Conservation (phyloP, 2,888 invertebrate species). For the Augiades crinisus region DNA sequence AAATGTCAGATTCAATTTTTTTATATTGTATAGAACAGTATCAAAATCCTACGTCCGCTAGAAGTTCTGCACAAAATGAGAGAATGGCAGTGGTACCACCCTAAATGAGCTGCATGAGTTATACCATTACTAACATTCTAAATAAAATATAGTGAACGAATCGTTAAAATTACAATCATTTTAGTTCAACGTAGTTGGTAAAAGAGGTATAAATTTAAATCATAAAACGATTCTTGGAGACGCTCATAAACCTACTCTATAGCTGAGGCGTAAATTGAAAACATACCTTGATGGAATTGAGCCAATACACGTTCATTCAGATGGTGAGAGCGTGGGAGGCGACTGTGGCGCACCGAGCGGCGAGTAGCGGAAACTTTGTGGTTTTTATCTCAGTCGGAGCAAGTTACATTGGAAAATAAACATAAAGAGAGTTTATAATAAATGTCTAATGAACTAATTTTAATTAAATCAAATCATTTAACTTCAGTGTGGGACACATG, state of each 20-base stretch:
- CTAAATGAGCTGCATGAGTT: no score
- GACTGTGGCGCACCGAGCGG: slow-evolving; percentile 56
- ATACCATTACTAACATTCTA: background rate
- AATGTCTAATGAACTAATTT: no score
- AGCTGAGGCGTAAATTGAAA: slow-evolving; percentile 25
- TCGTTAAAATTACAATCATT: slow-evolving; percentile 36
- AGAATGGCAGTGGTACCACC: no score
- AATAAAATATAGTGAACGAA: slow-evolving; percentile 14
- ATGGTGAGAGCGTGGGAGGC: slow-evolving; percentile 37
- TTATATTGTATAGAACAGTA: no score
- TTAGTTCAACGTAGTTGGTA: slow-evolving; percentile 35
- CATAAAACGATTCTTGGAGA: slow-evolving; percentile 46
- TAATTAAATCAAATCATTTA: no score
- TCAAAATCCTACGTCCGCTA: no score
- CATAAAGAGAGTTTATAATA: no score
- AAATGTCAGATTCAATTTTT: no score
- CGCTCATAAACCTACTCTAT: slow-evolving; percentile 24
- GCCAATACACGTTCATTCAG: slow-evolving; percentile 46
- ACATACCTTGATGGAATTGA: slow-evolving; percentile 36
- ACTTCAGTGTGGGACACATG: no score
- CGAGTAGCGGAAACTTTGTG: slow-evolving; percentile 60
- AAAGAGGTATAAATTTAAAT: slow-evolving; percentile 39
- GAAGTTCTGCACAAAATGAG: no score
- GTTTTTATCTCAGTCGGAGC: slow-evolving; percentile 34
- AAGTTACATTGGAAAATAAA: no score